Conservation (phyloP, 2,888 invertebrate species). For the Drosophila gaucha region DNA sequence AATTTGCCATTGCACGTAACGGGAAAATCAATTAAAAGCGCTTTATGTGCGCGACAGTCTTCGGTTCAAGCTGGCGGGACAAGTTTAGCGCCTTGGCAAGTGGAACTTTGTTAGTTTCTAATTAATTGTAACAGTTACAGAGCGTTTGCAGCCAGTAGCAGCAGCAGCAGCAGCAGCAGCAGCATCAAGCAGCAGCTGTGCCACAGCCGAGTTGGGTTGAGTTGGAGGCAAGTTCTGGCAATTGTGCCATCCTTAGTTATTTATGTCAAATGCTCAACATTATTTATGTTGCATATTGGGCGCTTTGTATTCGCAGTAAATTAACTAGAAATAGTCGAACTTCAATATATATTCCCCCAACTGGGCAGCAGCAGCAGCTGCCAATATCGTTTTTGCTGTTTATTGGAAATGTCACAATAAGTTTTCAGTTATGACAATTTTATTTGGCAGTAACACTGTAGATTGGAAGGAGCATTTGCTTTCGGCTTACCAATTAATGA, state of each 20-base stretch:
- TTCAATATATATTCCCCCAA: slow-evolving; percentile 1
- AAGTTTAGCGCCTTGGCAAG: slow-evolving; percentile 75
- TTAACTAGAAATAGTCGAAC: slow-evolving; percentile 52
- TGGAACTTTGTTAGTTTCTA: slow-evolving; percentile 80
- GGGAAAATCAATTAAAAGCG: slow-evolving; percentile 79
- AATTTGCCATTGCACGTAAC: slow-evolving; percentile 72
- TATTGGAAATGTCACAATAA: slow-evolving; percentile 68
- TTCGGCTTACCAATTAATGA: slow-evolving; percentile 5
- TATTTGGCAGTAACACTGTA: background rate
- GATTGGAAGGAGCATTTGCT: background rate
- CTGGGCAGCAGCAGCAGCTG: slow-evolving; percentile 46
- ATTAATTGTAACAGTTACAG: slow-evolving; percentile 78
- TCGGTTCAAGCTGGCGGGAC: slow-evolving; percentile 51
- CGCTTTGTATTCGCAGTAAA: slow-evolving; percentile 63
- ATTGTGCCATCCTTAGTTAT: slow-evolving; percentile 66
- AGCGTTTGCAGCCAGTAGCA: slow-evolving; percentile 13
- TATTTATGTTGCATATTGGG: slow-evolving; percentile 77
- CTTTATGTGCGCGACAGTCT: slow-evolving; percentile 78
- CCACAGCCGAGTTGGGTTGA: slow-evolving; percentile 1
- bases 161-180: background rate
- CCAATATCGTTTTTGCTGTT: slow-evolving; percentile 42
- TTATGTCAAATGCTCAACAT: slow-evolving; percentile 72
- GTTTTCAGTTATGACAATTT: slow-evolving; percentile 72
- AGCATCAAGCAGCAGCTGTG: slow-evolving; percentile 54
- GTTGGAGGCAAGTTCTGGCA: slow-evolving; percentile 30